phyloP scores from a whole-genome alignment of 2,113 vertebrate species.

The Chascanopsetta lugubris region DNA sequence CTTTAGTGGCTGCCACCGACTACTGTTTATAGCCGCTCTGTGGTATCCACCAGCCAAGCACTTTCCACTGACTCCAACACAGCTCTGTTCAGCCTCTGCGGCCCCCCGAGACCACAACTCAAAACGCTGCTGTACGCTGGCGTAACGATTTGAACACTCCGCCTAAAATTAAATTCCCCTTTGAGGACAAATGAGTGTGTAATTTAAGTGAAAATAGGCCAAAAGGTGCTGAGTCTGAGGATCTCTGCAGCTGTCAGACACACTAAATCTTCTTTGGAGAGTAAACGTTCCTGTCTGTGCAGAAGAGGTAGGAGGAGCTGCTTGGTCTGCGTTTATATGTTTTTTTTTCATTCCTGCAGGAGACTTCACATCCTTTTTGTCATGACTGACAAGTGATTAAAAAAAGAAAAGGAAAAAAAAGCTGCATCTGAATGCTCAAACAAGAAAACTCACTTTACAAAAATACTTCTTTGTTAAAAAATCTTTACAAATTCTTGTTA shows the following conservation, averaged over 20 bases:
- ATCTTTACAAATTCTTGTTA: too few relatives aligned
- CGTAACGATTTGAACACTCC: conserved; percentile 19
- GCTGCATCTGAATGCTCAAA: too few relatives aligned
- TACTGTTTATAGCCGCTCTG: conserved; percentile 73
- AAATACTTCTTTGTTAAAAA: too few relatives aligned
- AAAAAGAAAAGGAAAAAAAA: too few relatives aligned
- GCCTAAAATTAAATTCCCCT: not conserved
- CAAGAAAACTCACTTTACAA: too few relatives aligned
- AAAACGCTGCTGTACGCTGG: conserved; percentile 20
- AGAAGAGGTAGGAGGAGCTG: too few relatives aligned
- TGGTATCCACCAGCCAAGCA: conserved; percentile 70
- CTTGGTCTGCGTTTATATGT: too few relatives aligned
- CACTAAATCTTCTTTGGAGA: conserved; percentile 3
- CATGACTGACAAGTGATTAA: too few relatives aligned
- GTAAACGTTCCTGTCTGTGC: not conserved
- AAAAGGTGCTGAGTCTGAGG: conserved; percentile 47
- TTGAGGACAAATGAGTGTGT: conserved; percentile 5
- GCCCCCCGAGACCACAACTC: conserved; percentile 8
- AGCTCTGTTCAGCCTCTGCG: conserved; percentile 20
- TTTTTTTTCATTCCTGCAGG: too few relatives aligned
- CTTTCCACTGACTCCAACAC: conserved; percentile 57
- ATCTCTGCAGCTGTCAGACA: conserved; percentile 32
- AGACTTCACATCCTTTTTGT: too few relatives aligned
- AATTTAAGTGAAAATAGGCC: conserved; percentile 27
- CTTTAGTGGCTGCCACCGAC: conserved; percentile 49